Evolutionary conservation across 2,888 invertebrate genomes (phyloP), one percentile per base, ranked within the genome.

Genomic region (Petrolisthes manimaculis): DNA sequence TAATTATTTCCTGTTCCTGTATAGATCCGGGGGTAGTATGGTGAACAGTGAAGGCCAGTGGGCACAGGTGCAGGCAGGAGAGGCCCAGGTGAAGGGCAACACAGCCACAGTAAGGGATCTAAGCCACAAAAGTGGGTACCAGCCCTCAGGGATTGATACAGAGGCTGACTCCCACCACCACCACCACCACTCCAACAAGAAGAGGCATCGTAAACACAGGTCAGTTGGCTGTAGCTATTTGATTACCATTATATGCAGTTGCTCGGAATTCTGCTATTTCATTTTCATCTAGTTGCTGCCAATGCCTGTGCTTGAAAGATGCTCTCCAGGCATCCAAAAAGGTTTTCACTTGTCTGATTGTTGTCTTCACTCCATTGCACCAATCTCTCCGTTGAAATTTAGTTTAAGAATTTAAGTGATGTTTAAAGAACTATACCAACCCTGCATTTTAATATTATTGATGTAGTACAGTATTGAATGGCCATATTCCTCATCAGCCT

Each of bases 41-140:
- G 96, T 97, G 80, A 97, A 97, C 93, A 97, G 97, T 8, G 96
- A 96, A 92, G 95, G 96, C 84, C 97, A 97, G 93, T 97, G 97
- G 97, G 95, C 96, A 92, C 97, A 97, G 93, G 96, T 97, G 78
- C 95, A 97, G 93, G 95, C 95, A 92, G 95, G 96, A 92, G 95
- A 95, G 92, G 95, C 74, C 8, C 86, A 91, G 75, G 86, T 86
- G 53, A 53, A 80, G 56, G 90, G 89, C 74, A 67, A 84, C 18
- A 83, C 90, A 12, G 89, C 91, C 61, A 88, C 89, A 5, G 89
- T 89, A 5, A 61, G 90, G 5, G 86, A 89, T 74, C 80, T 89
- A 12, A 84, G 80, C 53, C 81, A 83, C 18, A 85, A 83, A 82
- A 90, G 86, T 81, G 90, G 90, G 0, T 89, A 88, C 79, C 83